Base-by-base conservation (phyloP, 2,113 vertebrate species). In the Herpetotheres cachinnans region DNA sequence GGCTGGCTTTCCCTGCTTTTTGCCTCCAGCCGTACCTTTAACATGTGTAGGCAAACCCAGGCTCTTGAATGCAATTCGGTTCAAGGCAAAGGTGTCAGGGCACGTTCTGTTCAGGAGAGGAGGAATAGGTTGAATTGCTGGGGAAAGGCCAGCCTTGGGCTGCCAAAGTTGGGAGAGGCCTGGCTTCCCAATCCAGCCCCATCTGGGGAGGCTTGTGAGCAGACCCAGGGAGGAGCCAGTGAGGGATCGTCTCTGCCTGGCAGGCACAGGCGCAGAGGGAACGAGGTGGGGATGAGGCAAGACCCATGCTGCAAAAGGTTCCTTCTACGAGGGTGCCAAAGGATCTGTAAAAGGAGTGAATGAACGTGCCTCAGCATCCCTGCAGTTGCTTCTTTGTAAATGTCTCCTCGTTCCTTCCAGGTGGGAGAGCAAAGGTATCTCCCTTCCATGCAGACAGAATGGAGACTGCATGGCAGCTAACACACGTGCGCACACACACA, bases 41-140 rank as follows among this genome's bases (percentile, higher is more conserved):
- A 97, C 97, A 92, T 92, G 97, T 97, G 96, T 93, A 95, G 97
- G 97, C 97, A 97, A 92, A 97, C 78, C 69, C 82, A 46, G 82
- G 79, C 10, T 93, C 92, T 65, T 66, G 59, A 94, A 85, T 1
- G 26, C 63, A 91, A 9, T 78, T 86, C 32, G 3, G 91, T 85
- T 93, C 89, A 96, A 95, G 92, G 78, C 79, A 95, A 96, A 96
- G 93, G 70, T 92, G 91, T 96, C 9, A 4, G 85, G 84, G 88
- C 91, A 94, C 10, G 86, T 93, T 97, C 74, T 3, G 0, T 20
- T 71, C 0, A 3, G 69, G 81, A 96, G 84, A 77, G 65, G 8
- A 94, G 84, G 93, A 91, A 90, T 87, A n/a, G 79, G 93, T 2
- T 90, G 91, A 90, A 91, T 63, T 38, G 50, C 86, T 89, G 89